Evolutionary conservation across 2,888 invertebrate genomes (phyloP).

Genomic region (Idaea aversata): DNA sequence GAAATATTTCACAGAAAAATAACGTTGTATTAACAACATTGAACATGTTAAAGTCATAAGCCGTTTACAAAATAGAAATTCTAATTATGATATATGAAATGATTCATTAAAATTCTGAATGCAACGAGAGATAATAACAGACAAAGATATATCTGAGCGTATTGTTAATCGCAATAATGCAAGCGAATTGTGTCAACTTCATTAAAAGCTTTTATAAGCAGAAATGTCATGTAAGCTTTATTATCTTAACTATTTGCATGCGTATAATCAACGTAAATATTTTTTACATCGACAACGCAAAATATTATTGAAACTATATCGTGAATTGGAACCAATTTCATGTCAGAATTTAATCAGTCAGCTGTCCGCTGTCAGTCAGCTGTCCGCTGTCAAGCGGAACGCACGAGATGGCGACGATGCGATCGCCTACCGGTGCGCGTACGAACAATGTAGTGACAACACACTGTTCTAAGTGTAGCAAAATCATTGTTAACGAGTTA

Average conservation of each 20-base stretch:
- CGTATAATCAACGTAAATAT: background rate
- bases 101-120: background rate
- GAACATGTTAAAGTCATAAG: conserved; percentile 16
- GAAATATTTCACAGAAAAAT: conserved; percentile 30
- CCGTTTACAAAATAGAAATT: background rate
- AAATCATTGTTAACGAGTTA: too few species aligned
- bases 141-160: background rate
- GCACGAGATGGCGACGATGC: too few species aligned
- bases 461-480: too few species aligned
- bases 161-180: background rate
- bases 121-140: background rate
- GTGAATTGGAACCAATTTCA: too few species aligned
- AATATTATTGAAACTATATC: too few species aligned
- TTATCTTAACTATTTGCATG: background rate
- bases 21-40: conserved; percentile 12
- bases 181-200: background rate
- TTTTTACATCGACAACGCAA: too few species aligned
- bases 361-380: too few species aligned
- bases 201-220: background rate
- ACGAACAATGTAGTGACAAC: too few species aligned
- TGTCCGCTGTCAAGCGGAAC: too few species aligned
- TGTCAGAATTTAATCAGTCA: too few species aligned
- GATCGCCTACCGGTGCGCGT: too few species aligned
- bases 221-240: background rate
- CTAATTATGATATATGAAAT: background rate